Base-by-base conservation (phyloP, 2,113 vertebrate genomes). In the Natator depressus region DNA sequence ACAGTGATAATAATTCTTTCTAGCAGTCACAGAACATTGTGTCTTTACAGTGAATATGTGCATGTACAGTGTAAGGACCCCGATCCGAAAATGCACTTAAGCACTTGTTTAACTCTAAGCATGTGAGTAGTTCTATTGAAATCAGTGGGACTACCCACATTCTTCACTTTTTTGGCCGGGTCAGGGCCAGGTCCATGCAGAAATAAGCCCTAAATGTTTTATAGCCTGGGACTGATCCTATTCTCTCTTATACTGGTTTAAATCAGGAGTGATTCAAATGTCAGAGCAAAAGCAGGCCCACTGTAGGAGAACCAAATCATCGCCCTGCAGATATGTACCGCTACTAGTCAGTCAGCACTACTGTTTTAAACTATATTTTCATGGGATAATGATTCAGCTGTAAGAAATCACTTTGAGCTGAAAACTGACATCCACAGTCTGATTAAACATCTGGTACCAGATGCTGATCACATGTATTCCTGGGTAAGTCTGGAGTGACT, bases 391-490 rank as follows among this genome's bases (percentile, higher is more conserved):
- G 85, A 85, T 20, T 90, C 57, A 80, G 88, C 93, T 95, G 62
- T 89, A 65, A 78, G 94, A 94, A 97, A 80, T 89, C 82, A 92
- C 82, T 81, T 31, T 86, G 47, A 83, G 85, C 89, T 94, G 89
- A 89, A 97, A 95, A 95, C 85, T 78, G 54, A 78, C 22, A 3
- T 89, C 51, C 57, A 53, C 95, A 84, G 65, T 82, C 82, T 80
- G 87, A 90, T 94, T 82, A 91, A 96, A 47, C 93, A 95, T 94
- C 94, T 94, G 93, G 12, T 85, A 49, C 91, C 69, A 92, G 82
- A 89, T 94, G 88, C 59, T 94, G 93, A 55, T 80, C 57, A 62
- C 90, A 69, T 72, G 84, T 91, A 8, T 65, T 38, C 65, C 1
- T 5, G 42, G 47, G 42, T 25, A 62, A 93, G 38, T 88, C 51